Evolutionary conservation across 2,797 vertebrate species (phyloP).

Genomic region (Gymnothorax javanicus): DNA sequence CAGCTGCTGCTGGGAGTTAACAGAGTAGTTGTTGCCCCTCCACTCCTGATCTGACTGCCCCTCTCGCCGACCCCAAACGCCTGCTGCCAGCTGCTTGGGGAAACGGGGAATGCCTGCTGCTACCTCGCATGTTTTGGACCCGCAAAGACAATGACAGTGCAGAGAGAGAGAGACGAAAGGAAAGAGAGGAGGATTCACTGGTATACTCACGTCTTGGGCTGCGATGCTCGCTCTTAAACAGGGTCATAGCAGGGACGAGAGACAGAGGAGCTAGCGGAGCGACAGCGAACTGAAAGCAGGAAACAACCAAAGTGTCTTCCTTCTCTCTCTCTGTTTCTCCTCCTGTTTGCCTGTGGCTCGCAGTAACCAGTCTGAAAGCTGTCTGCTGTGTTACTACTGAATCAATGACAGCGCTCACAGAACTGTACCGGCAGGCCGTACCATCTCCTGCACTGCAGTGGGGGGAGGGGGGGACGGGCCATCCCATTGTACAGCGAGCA

Average conservation of each 20-base stretch:
- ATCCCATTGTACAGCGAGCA: slow-evolving; percentile 33
- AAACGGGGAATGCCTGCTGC: slow-evolving; percentile 21
- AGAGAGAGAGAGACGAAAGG: background rate
- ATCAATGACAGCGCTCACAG: slow-evolving; percentile 68
- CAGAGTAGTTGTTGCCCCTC: slow-evolving; percentile 6
- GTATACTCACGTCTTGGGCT: slow-evolving; percentile 73
- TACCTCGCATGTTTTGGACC: slow-evolving; percentile 21
- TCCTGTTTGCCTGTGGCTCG: slow-evolving; percentile 40
- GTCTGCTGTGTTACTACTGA: slow-evolving; percentile 70
- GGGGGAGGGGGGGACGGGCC: slow-evolving; percentile 39
- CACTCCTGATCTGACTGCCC: background rate
- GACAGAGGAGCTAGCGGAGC: background rate
- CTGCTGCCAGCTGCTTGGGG: background rate
- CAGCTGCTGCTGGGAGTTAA: background rate
- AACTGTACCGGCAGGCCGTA: slow-evolving; percentile 66
- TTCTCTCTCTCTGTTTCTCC: slow-evolving; percentile 34
- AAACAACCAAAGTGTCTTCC: slow-evolving; percentile 37
- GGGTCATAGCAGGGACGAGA: slow-evolving; percentile 72
- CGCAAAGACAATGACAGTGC: slow-evolving; percentile 27
- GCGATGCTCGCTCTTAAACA: slow-evolving; percentile 68
- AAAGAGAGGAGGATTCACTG: background rate
- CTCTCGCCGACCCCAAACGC: background rate
- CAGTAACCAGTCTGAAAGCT: slow-evolving; percentile 45
- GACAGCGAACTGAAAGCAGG: slow-evolving; percentile 7
- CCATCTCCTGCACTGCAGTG: slow-evolving; percentile 59